These are phyloP conservation scores for Platyrinchus mystaceus DNA, from an alignment of 2,797 vertebrate species.

Conservation along the genomic window DNA sequence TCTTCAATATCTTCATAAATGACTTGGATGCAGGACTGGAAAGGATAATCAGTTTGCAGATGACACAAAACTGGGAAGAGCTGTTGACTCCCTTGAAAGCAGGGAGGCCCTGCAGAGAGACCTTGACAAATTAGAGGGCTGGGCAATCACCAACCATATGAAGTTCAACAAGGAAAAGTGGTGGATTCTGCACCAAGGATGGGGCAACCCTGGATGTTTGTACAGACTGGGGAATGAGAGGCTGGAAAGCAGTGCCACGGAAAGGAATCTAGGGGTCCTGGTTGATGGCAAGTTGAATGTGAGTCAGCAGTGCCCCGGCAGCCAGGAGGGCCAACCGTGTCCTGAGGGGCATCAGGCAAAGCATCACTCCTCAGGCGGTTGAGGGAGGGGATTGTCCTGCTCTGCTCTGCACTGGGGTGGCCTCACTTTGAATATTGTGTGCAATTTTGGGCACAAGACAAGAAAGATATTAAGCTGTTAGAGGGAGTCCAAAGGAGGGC, in stretches of 20 bases:
- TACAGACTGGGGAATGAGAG: background rate
- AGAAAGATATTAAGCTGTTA: background rate
- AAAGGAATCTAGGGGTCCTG: background rate
- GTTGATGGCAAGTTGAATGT: background rate
- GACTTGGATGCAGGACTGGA: background rate
- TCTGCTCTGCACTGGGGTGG: background rate
- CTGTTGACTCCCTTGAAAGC: background rate
- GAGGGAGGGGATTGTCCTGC: background rate
- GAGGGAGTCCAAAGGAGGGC: background rate
- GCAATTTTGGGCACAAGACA: background rate
- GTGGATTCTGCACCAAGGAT: background rate
- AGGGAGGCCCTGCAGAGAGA: background rate
- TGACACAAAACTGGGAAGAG: background rate
- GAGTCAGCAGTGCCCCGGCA: background rate
- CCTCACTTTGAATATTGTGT: background rate
- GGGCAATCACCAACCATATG: background rate
- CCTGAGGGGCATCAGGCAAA: background rate
- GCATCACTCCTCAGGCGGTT: fast-evolving
- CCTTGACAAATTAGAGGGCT: background rate
- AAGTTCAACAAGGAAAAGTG: background rate
- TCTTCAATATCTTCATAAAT: background rate
- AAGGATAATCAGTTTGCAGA: background rate
- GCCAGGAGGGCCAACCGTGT: background rate
- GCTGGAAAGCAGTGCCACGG: background rate
- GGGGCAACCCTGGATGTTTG: background rate